Conservation (phyloP, 2,888 invertebrate species). For the Dione vanillae region DNA sequence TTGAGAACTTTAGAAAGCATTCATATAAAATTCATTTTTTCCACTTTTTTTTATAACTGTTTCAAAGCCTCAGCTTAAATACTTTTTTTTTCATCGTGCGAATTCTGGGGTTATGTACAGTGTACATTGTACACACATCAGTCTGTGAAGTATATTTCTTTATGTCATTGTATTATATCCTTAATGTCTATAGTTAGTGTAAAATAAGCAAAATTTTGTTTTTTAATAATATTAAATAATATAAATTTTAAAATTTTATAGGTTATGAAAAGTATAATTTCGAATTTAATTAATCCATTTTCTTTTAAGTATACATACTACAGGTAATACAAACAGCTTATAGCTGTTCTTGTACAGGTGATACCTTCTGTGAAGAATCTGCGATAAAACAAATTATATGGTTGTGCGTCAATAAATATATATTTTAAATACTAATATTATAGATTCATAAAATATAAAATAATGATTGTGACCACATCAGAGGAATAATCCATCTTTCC, state of each 20-base stretch:
- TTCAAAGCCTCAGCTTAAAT: slow-evolving; percentile 28
- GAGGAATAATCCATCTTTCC: slow-evolving; percentile 6
- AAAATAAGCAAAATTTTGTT: background rate
- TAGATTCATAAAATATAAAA: too few relatives aligned
- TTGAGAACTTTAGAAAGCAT: slow-evolving; percentile 38
- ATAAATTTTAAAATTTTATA: background rate
- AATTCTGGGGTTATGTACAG: background rate
- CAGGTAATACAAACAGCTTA: too few relatives aligned
- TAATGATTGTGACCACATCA: background rate
- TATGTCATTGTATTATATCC: too few relatives aligned
- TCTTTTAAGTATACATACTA: too few relatives aligned
- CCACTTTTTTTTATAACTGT: slow-evolving; percentile 27
- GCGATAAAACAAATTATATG: too few relatives aligned
- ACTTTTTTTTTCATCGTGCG: slow-evolving; percentile 7
- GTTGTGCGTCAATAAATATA: too few relatives aligned
- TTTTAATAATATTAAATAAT: background rate
- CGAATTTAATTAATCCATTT: too few relatives aligned
- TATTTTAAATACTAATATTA: too few relatives aligned
- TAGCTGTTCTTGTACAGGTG: too few relatives aligned
- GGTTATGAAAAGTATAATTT: too few relatives aligned
- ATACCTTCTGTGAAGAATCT: too few relatives aligned
- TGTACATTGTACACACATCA: background rate
- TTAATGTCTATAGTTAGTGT: background rate
- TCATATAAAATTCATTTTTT: slow-evolving; percentile 34
- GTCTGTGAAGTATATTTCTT: background rate